Evolutionary conservation across 2,113 vertebrate species (phyloP).

Genomic region (Otis tarda): DNA sequence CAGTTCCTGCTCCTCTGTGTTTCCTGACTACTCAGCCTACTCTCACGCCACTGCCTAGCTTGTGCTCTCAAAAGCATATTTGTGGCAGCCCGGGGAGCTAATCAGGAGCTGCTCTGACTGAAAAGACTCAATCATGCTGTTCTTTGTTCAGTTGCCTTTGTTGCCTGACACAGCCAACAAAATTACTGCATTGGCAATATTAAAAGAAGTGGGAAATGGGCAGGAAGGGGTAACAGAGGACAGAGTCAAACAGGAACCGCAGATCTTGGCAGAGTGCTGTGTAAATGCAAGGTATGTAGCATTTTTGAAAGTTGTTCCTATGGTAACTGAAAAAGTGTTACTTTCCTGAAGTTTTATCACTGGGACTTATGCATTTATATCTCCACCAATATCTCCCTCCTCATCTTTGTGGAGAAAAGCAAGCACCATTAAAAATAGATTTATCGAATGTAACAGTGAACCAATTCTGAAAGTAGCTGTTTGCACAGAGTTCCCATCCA

Average conservation of each 20-base stretch:
- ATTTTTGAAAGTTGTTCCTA: conserved; percentile 6
- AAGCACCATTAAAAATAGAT: conserved; percentile 43
- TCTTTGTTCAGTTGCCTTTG: not conserved
- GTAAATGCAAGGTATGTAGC: not conserved
- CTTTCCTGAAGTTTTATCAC: conserved; percentile 7
- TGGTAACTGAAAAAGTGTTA: conserved; percentile 2
- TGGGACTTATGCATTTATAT: not conserved
- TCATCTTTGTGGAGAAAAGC: not conserved
- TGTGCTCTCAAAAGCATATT: not conserved
- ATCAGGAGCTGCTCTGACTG: accelerated
- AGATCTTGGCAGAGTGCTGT: not conserved
- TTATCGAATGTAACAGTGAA: not conserved
- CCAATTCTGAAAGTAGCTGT: not conserved
- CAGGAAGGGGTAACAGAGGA: not conserved
- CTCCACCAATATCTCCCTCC: not conserved
- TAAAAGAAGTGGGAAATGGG: not conserved
- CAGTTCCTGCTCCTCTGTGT: not conserved
- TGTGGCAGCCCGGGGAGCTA: not conserved
- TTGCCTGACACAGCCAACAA: not conserved
- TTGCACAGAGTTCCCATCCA: not conserved
- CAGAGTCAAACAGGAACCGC: not conserved
- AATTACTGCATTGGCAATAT: not conserved
- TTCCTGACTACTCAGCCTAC: not conserved
- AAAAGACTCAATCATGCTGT: accelerated
- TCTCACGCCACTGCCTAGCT: not conserved